Evolutionary conservation across 2,113 vertebrate genomes (phyloP).

Genomic region (Onychostruthus taczanowskii): DNA sequence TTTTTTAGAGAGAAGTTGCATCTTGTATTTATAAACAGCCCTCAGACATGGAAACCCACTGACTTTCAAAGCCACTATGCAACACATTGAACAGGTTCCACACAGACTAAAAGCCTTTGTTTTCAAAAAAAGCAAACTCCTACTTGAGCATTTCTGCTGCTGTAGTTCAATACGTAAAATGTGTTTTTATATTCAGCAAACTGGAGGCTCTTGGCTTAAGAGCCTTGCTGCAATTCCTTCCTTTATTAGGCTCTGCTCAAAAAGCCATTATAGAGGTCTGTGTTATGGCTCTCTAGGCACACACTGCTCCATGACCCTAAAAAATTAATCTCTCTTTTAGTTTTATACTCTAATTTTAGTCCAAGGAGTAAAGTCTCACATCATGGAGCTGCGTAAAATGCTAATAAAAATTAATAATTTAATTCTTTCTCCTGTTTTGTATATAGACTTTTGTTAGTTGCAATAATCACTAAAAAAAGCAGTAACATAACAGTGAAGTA

Average conservation of each 20-base stretch:
- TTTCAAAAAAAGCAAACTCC: not conserved
- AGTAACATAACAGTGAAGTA: not conserved
- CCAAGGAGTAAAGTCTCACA: not conserved
- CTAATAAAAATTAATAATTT: not conserved
- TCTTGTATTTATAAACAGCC: not conserved
- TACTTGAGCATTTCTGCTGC: not conserved
- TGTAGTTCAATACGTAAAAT: not conserved
- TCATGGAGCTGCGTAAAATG: not conserved
- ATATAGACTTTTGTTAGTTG: not conserved
- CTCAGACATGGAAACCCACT: not conserved
- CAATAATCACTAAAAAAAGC: not conserved
- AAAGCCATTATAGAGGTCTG: not conserved
- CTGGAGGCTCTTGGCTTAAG: not conserved
- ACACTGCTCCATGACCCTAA: not conserved
- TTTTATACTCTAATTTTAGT: slow-evolving; percentile 18
- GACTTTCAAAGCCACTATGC: not conserved
- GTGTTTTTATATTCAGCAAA: not conserved
- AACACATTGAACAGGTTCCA: not conserved
- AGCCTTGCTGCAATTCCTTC: not conserved
- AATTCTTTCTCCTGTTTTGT: not conserved
- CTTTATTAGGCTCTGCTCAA: slow-evolving; percentile 24
- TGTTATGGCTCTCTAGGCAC: slow-evolving; percentile 5
- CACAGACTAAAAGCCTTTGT: not conserved
- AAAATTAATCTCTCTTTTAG: not conserved
- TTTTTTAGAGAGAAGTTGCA: not conserved